These are phyloP conservation scores for Propithecus perrieri DNA, from an alignment of 2,797 vertebrate species.

Conservation along the genomic window DNA sequence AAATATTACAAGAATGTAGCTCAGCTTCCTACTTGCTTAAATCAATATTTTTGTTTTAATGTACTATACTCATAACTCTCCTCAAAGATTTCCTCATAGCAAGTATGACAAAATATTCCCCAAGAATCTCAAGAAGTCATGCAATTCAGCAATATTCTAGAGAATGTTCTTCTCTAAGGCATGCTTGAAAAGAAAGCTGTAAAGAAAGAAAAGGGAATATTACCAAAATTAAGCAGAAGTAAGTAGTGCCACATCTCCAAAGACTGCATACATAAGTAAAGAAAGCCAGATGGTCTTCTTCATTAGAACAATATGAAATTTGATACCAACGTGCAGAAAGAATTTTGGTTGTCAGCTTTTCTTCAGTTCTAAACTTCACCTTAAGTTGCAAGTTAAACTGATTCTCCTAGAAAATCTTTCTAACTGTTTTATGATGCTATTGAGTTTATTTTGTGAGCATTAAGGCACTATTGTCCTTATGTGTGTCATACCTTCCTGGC, in stretches of 20 bases:
- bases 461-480: not conserved
- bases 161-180: slow-evolving; percentile 38
- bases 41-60: slow-evolving; percentile 51
- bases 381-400: slow-evolving; percentile 32
- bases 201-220: slow-evolving; percentile 37
- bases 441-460: not conserved
- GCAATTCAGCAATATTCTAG: slow-evolving; percentile 47
- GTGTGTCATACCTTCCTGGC: not conserved
- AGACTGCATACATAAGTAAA: slow-evolving; percentile 48
- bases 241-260: not conserved
- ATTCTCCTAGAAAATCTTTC: not conserved
- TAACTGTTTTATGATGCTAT: not conserved
- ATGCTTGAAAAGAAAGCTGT: slow-evolving; percentile 29
- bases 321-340: not conserved
- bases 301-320: slow-evolving; percentile 63
- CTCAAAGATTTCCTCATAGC: slow-evolving; percentile 31
- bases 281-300: slow-evolving; percentile 67
- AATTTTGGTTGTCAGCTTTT: slow-evolving; percentile 42
- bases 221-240: slow-evolving; percentile 47
- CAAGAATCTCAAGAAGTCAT: slow-evolving; percentile 48
- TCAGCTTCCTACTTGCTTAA: not conserved
- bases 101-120: slow-evolving; percentile 18
- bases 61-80: not conserved
- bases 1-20: not conserved
- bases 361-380: slow-evolving; percentile 23